Evolutionary conservation across 2,113 vertebrate species (phyloP).

Genomic region (Ploceus nigricollis): DNA sequence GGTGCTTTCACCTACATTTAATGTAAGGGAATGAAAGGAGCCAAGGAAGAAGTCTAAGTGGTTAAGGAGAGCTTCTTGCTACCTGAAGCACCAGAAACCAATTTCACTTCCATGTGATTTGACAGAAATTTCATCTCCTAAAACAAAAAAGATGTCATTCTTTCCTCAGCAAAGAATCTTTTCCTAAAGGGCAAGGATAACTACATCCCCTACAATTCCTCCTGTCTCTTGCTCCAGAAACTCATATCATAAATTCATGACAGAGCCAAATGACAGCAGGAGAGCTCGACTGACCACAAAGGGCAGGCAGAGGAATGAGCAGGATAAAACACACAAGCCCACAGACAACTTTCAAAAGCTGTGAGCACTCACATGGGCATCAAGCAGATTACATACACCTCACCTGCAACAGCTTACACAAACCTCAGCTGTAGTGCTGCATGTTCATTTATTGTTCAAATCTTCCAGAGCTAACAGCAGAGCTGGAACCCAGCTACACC

Average conservation of each 20-base stretch:
- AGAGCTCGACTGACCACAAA: not conserved
- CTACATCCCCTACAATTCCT: not conserved
- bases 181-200: not conserved
- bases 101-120: not conserved
- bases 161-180: not conserved
- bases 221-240: not conserved
- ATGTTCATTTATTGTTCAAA: fast-evolving
- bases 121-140: not conserved
- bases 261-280: fast-evolving
- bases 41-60: not conserved
- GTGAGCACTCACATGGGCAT: not conserved
- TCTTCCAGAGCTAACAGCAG: not conserved
- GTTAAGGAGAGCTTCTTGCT: not conserved
- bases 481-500: not conserved
- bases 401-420: not conserved
- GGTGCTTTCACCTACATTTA: not conserved
- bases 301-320: not conserved
- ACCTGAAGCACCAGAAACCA: not conserved
- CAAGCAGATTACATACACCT: not conserved
- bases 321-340: not conserved
- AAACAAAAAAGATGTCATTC: not conserved
- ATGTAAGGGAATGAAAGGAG: not conserved
- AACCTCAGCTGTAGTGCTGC: not conserved
- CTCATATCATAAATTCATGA: fast-evolving
- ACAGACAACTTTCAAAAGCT: not conserved